Evolutionary conservation across 2,797 vertebrate species (phyloP), one percentile per base, ranked within the genome.

Genomic region (Eulemur albifrons): DNA sequence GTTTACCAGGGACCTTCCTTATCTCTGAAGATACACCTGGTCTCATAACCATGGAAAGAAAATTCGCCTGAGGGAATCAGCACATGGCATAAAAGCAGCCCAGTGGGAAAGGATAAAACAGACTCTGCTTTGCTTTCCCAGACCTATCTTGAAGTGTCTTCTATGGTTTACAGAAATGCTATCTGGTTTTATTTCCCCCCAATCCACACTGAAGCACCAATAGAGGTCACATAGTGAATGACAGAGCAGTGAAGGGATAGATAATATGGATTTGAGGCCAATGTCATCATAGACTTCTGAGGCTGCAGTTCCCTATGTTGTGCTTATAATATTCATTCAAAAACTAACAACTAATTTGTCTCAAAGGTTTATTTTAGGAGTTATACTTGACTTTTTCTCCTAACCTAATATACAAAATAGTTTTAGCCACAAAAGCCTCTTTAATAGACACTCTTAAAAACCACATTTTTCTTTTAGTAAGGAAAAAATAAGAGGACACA

Each of bases 21-120:
- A 86, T 93, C 86, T 57, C 52, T 93, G 67, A 90, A 90, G 67
- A 38, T 90, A 86, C 4, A 94, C 77, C 80, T 93, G 84, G 61
- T 6, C 87, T 35, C n/a, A 50, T 4, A 90, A 27, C 35, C 57
- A 50, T 61, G 20, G 15, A 87, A 88, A 59, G 32, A 38, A 73
- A 82, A 6, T 38, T 69, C 5, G 52, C 38, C 80, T 23, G 52
- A 75, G 52, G 45, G 40, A 86, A 23, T 69, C n/a, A 48, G 17
- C 21, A 4, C 1, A 0, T 1, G 30, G 9, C 14, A 65, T 27
- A 11, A 6, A 89, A 35, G 61, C 45, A 93, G 40, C 59, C 70
- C 11, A 9, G 2, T 20, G 38, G 67, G 2, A 0, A 8, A 54
- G 86, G 61, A 89, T 50, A 81, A 88, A 82, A 72, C 20, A 84